Base-by-base conservation (phyloP, 2,888 invertebrate genomes). In the Galerucella pusilla region DNA sequence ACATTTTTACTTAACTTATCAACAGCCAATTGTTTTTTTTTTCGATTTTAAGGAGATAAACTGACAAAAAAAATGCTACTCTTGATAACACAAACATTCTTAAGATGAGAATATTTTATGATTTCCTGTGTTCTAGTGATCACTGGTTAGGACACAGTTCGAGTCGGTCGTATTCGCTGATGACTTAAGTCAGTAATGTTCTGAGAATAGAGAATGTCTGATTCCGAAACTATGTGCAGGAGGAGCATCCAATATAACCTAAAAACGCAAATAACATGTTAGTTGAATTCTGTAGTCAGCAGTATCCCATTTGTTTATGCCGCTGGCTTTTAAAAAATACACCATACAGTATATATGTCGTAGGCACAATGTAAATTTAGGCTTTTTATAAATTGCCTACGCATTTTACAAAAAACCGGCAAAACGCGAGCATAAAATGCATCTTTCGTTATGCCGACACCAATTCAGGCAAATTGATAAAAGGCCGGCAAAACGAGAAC, bases 161-260 rank as follows among this genome's bases (percentile, higher is more conserved):
- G 80, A 71, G 63, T 80, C 80, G 79, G 61, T 68, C 57, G 25
- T 79, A 76, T 77, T 70, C 52, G 74, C 78, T 75, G 60, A 46
- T 12, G 66, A 68, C 52, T 73, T 79, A 84, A 52, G 16, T 60
- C 82, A 88, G 78, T 86, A 88, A 82, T 87, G 86, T 42, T 90
- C 90, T 66, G 90, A 89, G 83, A 93, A 92, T 20, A 92, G 94
- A n/a, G 96, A 96, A 88, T 96, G 96, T 87, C 93, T 94, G 83
- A 96, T 96, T 80, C 96, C 96, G 84, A 96, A 96, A 78, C 94
- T 94, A 83, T 93, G 93, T 54, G 93, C 91, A 74, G 92, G 92
- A 79, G 91, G 89, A 81, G 90, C 88, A 79, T 92, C 91, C 77
- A 93, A 89, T 80, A 90, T 88, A 71, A 92, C 90, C 93, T 94